Conservation (phyloP, 2,113 vertebrate species). For the Nothobranchius kuhntae region DNA sequence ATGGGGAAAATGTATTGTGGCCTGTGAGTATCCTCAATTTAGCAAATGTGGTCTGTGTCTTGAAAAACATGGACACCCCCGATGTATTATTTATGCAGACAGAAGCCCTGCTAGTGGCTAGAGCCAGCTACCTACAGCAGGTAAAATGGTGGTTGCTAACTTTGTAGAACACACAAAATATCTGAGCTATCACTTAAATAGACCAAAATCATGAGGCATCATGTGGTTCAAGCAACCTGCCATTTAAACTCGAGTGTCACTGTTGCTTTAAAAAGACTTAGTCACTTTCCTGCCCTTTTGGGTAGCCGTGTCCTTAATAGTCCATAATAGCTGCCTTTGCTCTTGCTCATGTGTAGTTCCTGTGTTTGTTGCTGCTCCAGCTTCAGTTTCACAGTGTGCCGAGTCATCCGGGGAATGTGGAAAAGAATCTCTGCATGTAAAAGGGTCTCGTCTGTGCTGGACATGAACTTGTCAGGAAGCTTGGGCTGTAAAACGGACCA, state of each 20-base stretch:
- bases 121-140: too few species aligned
- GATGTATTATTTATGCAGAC: too few species aligned
- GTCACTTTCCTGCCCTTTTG: slow-evolving; percentile 46
- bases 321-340: slow-evolving; percentile 65
- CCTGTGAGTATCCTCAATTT: too few species aligned
- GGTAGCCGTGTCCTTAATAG: slow-evolving; percentile 40
- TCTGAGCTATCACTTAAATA: slow-evolving; percentile 1
- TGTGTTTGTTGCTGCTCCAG: slow-evolving; percentile 61
- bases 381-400: slow-evolving; percentile 69
- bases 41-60: too few species aligned
- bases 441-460: slow-evolving; percentile 41
- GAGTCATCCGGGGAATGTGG: slow-evolving; percentile 78
- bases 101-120: too few species aligned
- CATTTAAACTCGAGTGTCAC: slow-evolving; percentile 8
- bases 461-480: slow-evolving; percentile 68
- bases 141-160: too few species aligned
- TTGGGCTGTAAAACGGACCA: slow-evolving; percentile 49
- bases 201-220: slow-evolving; percentile 20
- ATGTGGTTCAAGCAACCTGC: slow-evolving; percentile 5
- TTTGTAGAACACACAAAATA: too few species aligned
- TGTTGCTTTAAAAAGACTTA: slow-evolving; percentile 30
- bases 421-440: slow-evolving; percentile 59
- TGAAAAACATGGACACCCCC: too few species aligned
- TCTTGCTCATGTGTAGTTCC: slow-evolving; percentile 57
- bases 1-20: too few species aligned